Conservation (phyloP, 2,888 invertebrate genomes). For the Oxystoma pomonae region DNA sequence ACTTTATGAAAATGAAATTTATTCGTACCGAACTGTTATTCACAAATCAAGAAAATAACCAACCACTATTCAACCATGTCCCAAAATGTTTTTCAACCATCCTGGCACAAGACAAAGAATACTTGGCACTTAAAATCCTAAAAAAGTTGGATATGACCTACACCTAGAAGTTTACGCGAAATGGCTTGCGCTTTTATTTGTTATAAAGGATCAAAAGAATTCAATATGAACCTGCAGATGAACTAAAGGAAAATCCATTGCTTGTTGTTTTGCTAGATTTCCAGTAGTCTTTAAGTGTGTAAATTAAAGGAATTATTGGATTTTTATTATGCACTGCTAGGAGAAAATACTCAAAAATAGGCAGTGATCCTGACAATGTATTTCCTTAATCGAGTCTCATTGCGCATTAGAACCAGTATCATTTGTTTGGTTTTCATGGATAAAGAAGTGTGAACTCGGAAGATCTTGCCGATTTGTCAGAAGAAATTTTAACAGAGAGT, state of each 20-base stretch:
- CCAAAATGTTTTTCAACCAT: background rate
- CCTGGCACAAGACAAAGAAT: background rate
- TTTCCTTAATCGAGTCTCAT: conserved; percentile 34
- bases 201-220: background rate
- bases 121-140: background rate
- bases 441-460: too few relatives aligned
- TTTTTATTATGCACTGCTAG: conserved; percentile 36
- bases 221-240: background rate
- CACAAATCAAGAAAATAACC: background rate
- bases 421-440: conserved; percentile 20
- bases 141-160: background rate
- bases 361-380: conserved; percentile 32
- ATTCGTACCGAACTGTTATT: background rate
- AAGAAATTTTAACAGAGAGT: too few relatives aligned
- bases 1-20: background rate
- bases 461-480: too few relatives aligned
- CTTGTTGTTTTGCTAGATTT: conserved; percentile 31
- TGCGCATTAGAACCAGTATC: conserved; percentile 35
- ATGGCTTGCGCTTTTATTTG: background rate
- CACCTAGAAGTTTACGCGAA: background rate
- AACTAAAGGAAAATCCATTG: background rate
- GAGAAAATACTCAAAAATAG: conserved; percentile 29
- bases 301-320: conserved; percentile 29
- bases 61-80: background rate
- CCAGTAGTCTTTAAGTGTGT: conserved; percentile 27